Evolutionary conservation across 1,140 invertebrate species (phyloP), one percentile per base, ranked within the genome.

Genomic region (Drosophila miranda): DNA sequence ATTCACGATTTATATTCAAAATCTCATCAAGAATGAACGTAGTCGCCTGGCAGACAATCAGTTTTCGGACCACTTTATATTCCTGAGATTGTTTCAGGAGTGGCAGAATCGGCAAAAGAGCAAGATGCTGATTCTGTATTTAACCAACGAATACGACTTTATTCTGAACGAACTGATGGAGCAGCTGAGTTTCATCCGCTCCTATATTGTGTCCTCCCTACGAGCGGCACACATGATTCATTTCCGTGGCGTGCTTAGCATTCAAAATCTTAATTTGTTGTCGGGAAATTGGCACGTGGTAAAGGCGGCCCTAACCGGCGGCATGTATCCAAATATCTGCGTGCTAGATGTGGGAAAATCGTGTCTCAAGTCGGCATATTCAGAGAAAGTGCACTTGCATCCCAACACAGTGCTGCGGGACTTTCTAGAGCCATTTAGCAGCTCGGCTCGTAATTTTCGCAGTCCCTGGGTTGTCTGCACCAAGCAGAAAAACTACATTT

Each of bases 211-310:
- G 1, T 96, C 95, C 2, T 96, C 98, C 74, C 90, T 99, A n/a
- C 92, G 97, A 64, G 95, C 96, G 0, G 94, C 95, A 0, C 95
- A 96, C 6, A 96, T 99, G 79, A 94, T 99, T 1, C 94, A 95
- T 58, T 93, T 94, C 0, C 92, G 95, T 75, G 96, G 95, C 1
- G 92, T 94, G 3, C 94, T 95, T 1, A 95, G 96, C 81, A 95
- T 97, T 26, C 92, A 94, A 72, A 94, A 95, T 71, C 92, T 96
- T 3, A 99, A 99, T 92, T 90, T 92, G 0, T 96, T 98, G 91
- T 97, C 97, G 1, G 95, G 96, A 78, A 97, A 96, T 91, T 99
- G 97, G 97, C 94, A 96, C 13, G 93, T 98, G 11, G 95, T 99
- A 0, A 99, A 99, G 91, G 97, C 97, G 2, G 96, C 96, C 4